Conservation (phyloP, 2,888 invertebrate species). For the Pyrochroa serraticornis region DNA sequence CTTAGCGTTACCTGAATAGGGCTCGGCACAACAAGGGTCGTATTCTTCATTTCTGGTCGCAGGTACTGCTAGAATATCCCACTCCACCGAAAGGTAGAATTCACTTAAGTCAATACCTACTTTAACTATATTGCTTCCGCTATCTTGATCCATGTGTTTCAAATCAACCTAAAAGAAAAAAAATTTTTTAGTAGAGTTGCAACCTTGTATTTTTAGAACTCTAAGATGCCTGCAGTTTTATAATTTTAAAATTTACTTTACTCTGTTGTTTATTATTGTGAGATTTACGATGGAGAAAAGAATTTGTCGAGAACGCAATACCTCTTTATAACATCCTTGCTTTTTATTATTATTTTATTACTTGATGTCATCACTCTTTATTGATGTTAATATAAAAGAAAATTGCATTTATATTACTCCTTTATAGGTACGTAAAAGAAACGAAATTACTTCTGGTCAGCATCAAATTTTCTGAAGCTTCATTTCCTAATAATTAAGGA, state of each 20-base stretch:
- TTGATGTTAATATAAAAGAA: conserved; percentile 23
- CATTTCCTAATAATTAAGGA: too few species aligned
- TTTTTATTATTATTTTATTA: conserved; percentile 17
- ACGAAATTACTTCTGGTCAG: conserved; percentile 13
- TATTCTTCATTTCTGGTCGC: conserved; percentile 90
- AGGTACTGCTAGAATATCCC: conserved; percentile 95
- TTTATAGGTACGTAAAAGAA: conserved; percentile 14
- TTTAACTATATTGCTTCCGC: conserved; percentile 85
- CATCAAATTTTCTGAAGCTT: not conserved
- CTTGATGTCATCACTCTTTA: conserved; percentile 18
- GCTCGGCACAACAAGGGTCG: conserved; percentile 87
- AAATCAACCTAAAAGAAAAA: conserved; percentile 72
- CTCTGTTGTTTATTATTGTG: too few species aligned
- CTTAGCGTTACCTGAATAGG: conserved; percentile 76
- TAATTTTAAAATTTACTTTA: not conserved
- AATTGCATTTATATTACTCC: conserved; percentile 12
- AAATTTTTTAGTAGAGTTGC: too few species aligned
- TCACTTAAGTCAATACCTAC: conserved; percentile 92
- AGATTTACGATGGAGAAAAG: too few species aligned
- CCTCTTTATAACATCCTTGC: conserved; percentile 1
- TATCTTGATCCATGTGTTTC: conserved; percentile 79
- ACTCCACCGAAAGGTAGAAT: conserved; percentile 96
- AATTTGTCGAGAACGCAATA: not conserved
- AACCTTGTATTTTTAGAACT: too few species aligned
- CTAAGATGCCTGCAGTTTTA: not conserved